Conservation (phyloP, 2,888 invertebrate genomes). For the Opisthograptis luteolata region DNA sequence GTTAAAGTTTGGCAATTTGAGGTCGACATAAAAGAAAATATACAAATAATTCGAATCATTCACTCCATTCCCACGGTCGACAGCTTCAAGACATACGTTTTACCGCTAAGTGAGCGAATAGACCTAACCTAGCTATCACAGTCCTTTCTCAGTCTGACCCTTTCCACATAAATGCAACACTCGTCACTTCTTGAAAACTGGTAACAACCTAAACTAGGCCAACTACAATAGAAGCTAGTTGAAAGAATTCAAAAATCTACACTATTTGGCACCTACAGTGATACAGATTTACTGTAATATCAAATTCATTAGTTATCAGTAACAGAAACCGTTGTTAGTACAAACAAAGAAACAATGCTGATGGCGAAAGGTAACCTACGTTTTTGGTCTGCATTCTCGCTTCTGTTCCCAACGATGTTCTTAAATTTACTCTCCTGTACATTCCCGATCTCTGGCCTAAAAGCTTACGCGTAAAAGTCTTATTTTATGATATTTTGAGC, state of each 20-base stretch:
- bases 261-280: constrained; percentile 81
- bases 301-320: constrained; percentile 35
- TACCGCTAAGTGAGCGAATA: constrained; percentile 80
- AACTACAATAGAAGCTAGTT: constrained; percentile 73
- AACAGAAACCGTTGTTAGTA: constrained; percentile 56
- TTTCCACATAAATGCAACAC: constrained; percentile 80
- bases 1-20: constrained; percentile 48
- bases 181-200: constrained; percentile 74
- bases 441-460: constrained; percentile 57
- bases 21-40: constrained; percentile 49
- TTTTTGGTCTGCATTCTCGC: constrained; percentile 77
- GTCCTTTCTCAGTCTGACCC: constrained; percentile 84
- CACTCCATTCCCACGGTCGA: constrained; percentile 60
- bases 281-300: constrained; percentile 59
- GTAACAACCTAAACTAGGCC: constrained; percentile 81
- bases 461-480: constrained; percentile 61
- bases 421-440: constrained; percentile 43
- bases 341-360: constrained; percentile 67
- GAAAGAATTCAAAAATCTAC: constrained; percentile 68
- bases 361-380: constrained; percentile 82
- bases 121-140: constrained; percentile 83
- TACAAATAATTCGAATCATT: constrained; percentile 51
- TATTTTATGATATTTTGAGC: constrained; percentile 70
- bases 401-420: constrained; percentile 53
- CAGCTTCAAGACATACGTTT: constrained; percentile 65